These are phyloP conservation scores for Myotis pilosus DNA, from an alignment of 2,797 vertebrate genomes.

Conservation along the genomic window DNA sequence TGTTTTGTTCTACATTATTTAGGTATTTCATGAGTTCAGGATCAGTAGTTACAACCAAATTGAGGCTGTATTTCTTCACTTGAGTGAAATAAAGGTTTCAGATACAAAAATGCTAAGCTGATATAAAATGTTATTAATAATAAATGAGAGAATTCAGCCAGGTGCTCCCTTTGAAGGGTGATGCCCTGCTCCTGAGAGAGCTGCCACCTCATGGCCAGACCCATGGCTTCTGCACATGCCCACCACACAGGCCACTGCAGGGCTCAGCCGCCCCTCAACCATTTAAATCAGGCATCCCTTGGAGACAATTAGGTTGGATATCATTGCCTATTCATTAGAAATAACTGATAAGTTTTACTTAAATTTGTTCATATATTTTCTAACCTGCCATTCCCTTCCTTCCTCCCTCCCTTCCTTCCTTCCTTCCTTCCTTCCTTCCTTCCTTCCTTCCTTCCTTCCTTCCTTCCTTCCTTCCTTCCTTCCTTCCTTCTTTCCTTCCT, in stretches of 20 bases:
- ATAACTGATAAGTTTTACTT: not conserved
- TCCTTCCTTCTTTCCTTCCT: not conserved
- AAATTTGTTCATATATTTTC: not conserved
- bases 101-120: not conserved
- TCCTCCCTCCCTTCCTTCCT: not conserved
- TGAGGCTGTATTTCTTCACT: not conserved
- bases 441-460: not conserved
- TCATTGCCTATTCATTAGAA: not conserved
- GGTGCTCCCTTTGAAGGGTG: not conserved
- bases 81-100: not conserved
- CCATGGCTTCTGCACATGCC: not conserved
- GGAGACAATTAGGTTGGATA: not conserved
- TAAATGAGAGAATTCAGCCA: not conserved
- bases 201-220: not conserved
- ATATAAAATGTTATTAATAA: not conserved
- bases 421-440: accelerated
- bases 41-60: not conserved
- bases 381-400: not conserved
- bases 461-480: not conserved
- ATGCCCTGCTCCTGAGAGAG: not conserved
- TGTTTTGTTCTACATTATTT: conserved; percentile 80
- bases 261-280: not conserved
- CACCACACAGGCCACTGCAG: not conserved
- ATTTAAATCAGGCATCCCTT: not conserved
- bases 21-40: conserved; percentile 89